phyloP scores from a whole-genome alignment of 2,797 vertebrate genomes.

The Etheostoma nigrum region DNA sequence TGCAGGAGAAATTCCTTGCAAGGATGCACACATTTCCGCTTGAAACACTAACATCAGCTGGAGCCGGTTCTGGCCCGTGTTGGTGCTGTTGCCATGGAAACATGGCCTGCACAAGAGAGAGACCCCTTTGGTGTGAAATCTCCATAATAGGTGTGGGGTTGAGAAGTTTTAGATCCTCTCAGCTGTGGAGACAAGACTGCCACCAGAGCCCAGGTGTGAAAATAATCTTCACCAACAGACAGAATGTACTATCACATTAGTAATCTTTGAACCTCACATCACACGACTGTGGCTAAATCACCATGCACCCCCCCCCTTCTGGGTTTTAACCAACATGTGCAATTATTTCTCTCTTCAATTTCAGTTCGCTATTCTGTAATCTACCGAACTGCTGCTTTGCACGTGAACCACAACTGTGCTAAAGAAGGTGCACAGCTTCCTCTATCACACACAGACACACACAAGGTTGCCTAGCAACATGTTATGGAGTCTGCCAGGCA shows the following conservation, averaged over 20 bases:
- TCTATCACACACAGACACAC: constrained; percentile 17
- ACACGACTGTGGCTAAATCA: not conserved
- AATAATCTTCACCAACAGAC: not conserved
- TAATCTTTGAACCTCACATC: not conserved
- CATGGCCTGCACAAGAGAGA: constrained; percentile 26
- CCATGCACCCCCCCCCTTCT: not conserved
- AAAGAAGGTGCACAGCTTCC: constrained; percentile 58
- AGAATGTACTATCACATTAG: not conserved
- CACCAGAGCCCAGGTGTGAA: constrained; percentile 10
- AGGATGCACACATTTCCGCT: constrained; percentile 27
- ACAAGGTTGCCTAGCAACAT: constrained; percentile 85
- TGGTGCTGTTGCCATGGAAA: constrained; percentile 77
- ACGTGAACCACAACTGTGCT: constrained; percentile 71
- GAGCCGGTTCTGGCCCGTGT: constrained; percentile 44
- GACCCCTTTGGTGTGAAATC: constrained; percentile 30
- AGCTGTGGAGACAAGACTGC: constrained; percentile 24
- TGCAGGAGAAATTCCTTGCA: constrained; percentile 26
- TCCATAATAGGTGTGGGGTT: constrained; percentile 30
- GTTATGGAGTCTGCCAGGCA: constrained; percentile 69
- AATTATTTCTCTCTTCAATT: constrained; percentile 3
- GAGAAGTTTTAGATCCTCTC: constrained; percentile 10
- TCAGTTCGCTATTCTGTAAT: constrained; percentile 22
- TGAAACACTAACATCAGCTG: constrained; percentile 18
- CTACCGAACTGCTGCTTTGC: constrained; percentile 46
- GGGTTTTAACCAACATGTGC: not conserved